Evolutionary conservation across 2,797 vertebrate genomes (phyloP), one percentile per base, ranked within the genome.

Genomic region (Synaphobranchus kaupii): DNA sequence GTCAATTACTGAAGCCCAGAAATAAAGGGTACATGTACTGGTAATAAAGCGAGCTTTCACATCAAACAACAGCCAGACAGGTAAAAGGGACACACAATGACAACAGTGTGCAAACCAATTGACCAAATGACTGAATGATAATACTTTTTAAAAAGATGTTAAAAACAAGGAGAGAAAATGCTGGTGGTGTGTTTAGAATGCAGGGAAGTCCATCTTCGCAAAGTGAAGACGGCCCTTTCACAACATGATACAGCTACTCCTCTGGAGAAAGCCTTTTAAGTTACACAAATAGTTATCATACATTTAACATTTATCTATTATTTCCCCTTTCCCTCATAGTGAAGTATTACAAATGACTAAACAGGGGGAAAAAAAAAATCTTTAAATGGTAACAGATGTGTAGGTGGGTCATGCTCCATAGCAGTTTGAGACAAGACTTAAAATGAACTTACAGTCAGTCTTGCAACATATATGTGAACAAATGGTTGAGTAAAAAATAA

Each of bases 1-100:
- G 90, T 93, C 92, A 91, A 94, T 93, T 95, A 95, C 93, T 91
- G 93, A 96, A 96, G 94, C 95, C 93, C 94, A 95, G 93, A 94
- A 94, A 88, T 34, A 87, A 95, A 82, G 94, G 93, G 96, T 85
- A 93, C 93, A 93, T 90, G 56, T 86, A 90, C 73, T 85, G 85
- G 90, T 90, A 66, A 91, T 90, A 92, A 91, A 87, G 73, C 90
- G 87, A 92, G 91, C 90, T 90, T 94, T 92, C 93, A 94, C 91
- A 92, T 93, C 93, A 93, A 92, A 87, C 71, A 84, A 91, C 83
- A 92, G 91, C 90, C 94, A 94, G 92, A 94, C 90, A 91, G 88
- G 2, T 92, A 90, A 91, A 90, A 90, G 94, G 94, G 92, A 93
- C 91, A 94, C 91, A 95, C 95, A 94, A 94, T 91, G 82, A 94